Evolutionary conservation across 2,888 invertebrate genomes (phyloP).

Genomic region (Sepiola atlantica): DNA sequence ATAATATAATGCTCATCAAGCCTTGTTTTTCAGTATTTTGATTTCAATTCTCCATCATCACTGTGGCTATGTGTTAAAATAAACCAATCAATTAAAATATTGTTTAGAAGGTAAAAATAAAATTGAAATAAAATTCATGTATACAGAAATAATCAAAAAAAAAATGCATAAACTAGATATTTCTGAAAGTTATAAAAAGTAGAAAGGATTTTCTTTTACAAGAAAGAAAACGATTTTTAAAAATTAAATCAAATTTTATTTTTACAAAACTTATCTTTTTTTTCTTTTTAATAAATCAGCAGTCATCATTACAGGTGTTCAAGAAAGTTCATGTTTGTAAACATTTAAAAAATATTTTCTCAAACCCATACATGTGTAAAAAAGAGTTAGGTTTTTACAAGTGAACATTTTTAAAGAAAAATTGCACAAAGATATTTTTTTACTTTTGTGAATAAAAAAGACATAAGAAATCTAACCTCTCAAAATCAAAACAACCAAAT

Average conservation of each 20-base stretch:
- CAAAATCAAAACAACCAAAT: background rate
- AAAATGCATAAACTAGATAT: background rate
- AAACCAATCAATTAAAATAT: background rate
- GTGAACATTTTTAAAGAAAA: background rate
- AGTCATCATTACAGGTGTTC: background rate
- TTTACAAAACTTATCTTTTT: background rate
- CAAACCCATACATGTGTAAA: background rate
- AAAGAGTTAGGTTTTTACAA: background rate
- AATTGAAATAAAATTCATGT: background rate
- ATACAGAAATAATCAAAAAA: background rate
- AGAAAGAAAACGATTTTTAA: background rate
- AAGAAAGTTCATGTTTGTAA: background rate
- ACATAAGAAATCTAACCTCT: background rate
- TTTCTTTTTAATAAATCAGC: background rate
- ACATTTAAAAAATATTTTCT: conserved; percentile 8
- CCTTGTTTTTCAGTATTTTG: background rate
- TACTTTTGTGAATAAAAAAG: background rate
- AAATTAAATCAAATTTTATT: conserved; percentile 3
- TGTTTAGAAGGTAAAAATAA: background rate
- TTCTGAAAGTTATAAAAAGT: background rate
- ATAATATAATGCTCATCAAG: background rate
- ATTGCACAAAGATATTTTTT: background rate
- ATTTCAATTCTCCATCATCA: background rate
- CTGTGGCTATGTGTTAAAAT: background rate
- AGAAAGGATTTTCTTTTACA: background rate